Base-by-base conservation (phyloP, 2,797 vertebrate genomes). In the Choloepus didactylus region DNA sequence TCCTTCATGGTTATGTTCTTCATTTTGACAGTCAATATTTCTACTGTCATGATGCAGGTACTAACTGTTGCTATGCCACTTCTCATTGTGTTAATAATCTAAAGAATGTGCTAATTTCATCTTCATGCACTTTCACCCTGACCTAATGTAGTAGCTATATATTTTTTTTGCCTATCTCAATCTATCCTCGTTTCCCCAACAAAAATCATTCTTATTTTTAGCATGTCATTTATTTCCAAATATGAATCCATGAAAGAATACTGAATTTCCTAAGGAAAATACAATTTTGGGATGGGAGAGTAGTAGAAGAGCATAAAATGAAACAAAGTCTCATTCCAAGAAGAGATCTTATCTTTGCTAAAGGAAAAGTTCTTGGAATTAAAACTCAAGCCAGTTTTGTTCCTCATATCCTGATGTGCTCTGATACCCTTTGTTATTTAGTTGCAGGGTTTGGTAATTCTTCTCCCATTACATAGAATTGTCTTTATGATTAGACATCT, bases 391-490 rank as follows among this genome's bases (percentile, higher is more conserved):
- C 7, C 49, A 14, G 25, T 75, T 51, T 8, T 84, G 25, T 25
- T 69, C 38, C 60, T 18, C n/a, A 2, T 21, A 12, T 9, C 11
- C n/a, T 2, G 12, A 3, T 0, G 0, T 4, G 21, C 16, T 72
- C 54, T 31, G 15, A 25, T 6, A 1, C 44, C 14, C 15, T 15
- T 41, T 66, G 44, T 15, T 38, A 12, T 27, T 62, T 6, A 18
- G 25, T 31, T n/a, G 2, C 0, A 5, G n/a, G 2, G 27, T 23
- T 56, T 66, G 29, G n/a, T 11, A 60, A 2, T 73, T 31, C 44
- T 77, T 72, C 56, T 66, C 46, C 44, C 7, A 5, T 15, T 29
- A 44, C 16, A 23, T 16, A 23, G 5, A 21, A 9, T 10, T 2
- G 56, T 49, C 76, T 96, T 91, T 10, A 51, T 29, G 41, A 80